Evolutionary conservation across 2,797 vertebrate genomes (phyloP), one percentile per base, ranked within the genome.

Genomic region (Gymnothorax javanicus): DNA sequence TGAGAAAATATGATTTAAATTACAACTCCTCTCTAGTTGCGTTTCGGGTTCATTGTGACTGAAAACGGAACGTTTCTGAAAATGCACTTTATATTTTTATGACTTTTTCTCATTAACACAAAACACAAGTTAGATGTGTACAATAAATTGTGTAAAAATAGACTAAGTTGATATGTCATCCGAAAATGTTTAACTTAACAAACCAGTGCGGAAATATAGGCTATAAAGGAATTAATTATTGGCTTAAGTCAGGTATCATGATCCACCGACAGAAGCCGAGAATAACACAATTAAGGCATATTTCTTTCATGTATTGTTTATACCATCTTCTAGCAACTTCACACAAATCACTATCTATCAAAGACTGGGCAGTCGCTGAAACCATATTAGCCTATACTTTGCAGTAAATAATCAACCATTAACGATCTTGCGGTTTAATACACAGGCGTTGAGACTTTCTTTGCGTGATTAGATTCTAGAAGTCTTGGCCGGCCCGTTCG

Each of bases 1-100:
- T 90, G 87, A 93, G 93, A 91, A 94, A 94, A 93, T 94, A 91
- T 84, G 86, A 86, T 89, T 93, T 94, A 88, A 91, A 94, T 94
- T 89, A 81, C 90, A 81, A 89, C 87, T 91, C 91, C 62, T 88
- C 82, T 87, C 86, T 43, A 69, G 86, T 86, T 87, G 88, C 88
- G 91, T 87, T 3, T 73, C 50, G 25, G 69, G 57, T 8, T 54
- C 23, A 23, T 23, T 27, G 43, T 64, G 27, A 60, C 7, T 69
- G 23, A 43, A 75, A 23, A 33, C 25, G 59, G 54, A 58, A 69
- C 25, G 27, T 85, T n/a, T 13, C 73, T 54, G 20, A 81, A 81
- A 52, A 81, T 56, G 77, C 54, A 56, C 12, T 50, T 17, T 7
- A 7, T 7, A 2, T n/a, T n/a, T 43, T 77, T 50, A 33, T 50